A percentile compares a stretch with the other conserved stretches of the same genome.
Conservation (phyloP, 2,888 invertebrate species). For the Cataglyphis cursor region DNA sequence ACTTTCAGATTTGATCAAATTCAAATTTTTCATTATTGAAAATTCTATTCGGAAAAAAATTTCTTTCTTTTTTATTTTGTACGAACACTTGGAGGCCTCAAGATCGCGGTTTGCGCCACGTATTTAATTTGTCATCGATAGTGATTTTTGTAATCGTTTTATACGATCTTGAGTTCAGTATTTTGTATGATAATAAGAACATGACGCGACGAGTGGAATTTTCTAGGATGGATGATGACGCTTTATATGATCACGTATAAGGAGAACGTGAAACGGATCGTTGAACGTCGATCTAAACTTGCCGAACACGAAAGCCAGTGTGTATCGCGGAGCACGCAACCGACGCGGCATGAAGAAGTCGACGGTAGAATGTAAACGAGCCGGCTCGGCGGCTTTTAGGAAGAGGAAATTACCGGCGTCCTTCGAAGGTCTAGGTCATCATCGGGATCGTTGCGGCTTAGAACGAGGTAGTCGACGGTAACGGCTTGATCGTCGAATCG, state of each 20-base stretch:
- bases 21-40: not conserved
- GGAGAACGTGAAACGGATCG: slow-evolving; percentile 7
- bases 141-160: not conserved
- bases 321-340: slow-evolving; percentile 23
- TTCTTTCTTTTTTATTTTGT: not conserved
- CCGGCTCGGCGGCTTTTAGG: slow-evolving; percentile 53
- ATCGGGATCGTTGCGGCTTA: slow-evolving; percentile 54
- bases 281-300: slow-evolving; percentile 38
- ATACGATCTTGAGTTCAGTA: not conserved
- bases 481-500: slow-evolving; percentile 39
- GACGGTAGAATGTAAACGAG: slow-evolving; percentile 66
- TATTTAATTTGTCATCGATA: not conserved
- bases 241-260: not conserved
- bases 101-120: not conserved
- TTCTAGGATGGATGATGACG: not conserved
- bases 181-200: not conserved
- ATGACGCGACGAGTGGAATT: not conserved
- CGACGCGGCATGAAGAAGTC: slow-evolving; percentile 48
- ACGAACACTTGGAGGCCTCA: not conserved
- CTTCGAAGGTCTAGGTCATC: slow-evolving; percentile 78
- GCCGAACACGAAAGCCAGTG: slow-evolving; percentile 19
- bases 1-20: not conserved
- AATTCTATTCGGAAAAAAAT: not conserved
- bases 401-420: slow-evolving; percentile 70
- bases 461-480: slow-evolving; percentile 32